These are phyloP conservation scores for Zootoca vivipara DNA, from an alignment of 2,113 vertebrate genomes.

Conservation along the genomic window DNA sequence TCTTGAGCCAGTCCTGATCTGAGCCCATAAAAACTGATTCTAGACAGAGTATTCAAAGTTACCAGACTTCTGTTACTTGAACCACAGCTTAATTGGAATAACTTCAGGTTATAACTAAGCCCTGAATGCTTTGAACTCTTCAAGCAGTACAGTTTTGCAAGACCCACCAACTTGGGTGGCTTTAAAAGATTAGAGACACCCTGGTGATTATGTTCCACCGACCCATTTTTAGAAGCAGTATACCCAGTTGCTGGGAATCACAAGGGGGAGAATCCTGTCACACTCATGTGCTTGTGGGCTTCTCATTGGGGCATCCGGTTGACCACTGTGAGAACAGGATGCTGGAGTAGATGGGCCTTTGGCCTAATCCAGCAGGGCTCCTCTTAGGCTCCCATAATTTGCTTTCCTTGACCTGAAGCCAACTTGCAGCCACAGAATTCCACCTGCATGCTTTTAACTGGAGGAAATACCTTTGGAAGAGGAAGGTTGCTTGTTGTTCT, in stretches of 20 bases:
- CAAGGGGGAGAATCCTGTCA: no score
- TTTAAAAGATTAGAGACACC: no score
- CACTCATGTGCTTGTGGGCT: no score
- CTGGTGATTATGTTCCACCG: no score
- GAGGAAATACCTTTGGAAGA: conserved; percentile 50
- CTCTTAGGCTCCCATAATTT: background rate
- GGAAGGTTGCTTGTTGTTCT: conserved; percentile 65
- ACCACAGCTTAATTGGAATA: background rate
- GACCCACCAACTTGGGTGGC: no score
- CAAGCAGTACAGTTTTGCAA: no score
- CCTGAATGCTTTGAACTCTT: no score
- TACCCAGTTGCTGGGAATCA: no score
- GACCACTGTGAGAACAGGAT: no score
- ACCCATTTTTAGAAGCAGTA: no score
- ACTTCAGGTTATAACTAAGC: background rate
- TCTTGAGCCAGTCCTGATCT: no score
- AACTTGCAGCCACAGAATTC: conserved; percentile 71
- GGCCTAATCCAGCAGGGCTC: background rate
- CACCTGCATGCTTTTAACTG: conserved; percentile 44
- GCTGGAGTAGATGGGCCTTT: background rate
- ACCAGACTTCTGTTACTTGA: background rate
- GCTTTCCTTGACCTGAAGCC: conserved; percentile 67
- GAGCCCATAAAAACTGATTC: background rate
- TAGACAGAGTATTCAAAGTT: background rate
- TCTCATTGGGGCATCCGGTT: no score